phyloP scores from a whole-genome alignment of 2,797 vertebrate species.

The Numenius phaeopus region DNA sequence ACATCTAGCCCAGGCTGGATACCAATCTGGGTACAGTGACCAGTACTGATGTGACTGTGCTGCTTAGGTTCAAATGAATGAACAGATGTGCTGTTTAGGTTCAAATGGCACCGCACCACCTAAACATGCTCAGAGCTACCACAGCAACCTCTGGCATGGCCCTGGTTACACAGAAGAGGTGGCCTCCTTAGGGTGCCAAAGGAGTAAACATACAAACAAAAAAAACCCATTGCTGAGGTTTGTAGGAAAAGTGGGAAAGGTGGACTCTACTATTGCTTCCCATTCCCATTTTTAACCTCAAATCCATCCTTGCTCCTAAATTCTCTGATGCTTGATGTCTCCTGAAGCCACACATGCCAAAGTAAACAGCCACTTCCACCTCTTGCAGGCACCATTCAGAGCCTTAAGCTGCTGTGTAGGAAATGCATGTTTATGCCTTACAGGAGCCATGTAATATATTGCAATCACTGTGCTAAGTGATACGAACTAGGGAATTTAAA shows the following conservation, averaged over 20 bases:
- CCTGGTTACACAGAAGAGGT: background rate
- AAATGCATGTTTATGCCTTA: slow-evolving; percentile 10
- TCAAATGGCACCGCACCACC: fast-evolving
- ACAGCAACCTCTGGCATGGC: fast-evolving
- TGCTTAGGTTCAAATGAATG: background rate
- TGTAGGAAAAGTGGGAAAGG: background rate
- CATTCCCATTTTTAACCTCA: background rate
- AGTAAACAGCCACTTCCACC: background rate
- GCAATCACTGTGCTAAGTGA: background rate
- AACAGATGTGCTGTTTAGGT: background rate
- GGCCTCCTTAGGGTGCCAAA: fast-evolving
- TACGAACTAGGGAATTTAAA: background rate
- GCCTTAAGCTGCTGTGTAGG: background rate
- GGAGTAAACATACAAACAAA: background rate
- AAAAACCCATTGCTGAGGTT: fast-evolving
- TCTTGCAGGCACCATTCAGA: background rate
- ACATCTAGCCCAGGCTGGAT: background rate
- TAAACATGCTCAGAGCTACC: background rate
- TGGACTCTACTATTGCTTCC: background rate
- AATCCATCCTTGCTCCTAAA: background rate
- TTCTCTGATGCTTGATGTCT: background rate
- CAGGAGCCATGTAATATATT: background rate
- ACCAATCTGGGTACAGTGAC: background rate
- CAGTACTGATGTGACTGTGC: background rate
- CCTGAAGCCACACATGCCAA: background rate